These are phyloP conservation scores for Piprites chloris DNA, from an alignment of 2,113 vertebrate genomes.

Conservation along the genomic window DNA sequence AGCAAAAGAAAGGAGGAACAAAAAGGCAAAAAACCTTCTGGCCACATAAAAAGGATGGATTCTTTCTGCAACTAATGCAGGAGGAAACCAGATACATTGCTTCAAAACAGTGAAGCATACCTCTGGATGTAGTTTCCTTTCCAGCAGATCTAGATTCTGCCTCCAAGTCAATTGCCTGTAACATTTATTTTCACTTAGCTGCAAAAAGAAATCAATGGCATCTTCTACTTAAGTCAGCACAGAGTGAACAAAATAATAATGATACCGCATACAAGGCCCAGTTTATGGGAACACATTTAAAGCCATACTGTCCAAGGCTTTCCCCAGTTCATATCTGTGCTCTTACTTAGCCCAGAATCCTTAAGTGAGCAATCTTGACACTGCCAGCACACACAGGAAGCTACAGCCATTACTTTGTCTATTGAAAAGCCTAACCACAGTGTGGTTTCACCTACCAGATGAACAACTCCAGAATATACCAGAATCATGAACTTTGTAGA, in stretches of 20 bases:
- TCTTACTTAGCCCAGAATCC: not conserved
- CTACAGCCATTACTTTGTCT: not conserved
- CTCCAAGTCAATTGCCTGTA: not conserved
- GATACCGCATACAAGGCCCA: accelerated
- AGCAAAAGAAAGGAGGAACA: not conserved
- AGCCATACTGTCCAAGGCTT: not conserved
- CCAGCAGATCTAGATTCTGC: not conserved
- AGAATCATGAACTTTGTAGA: not conserved
- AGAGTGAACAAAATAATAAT: not conserved
- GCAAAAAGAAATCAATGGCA: not conserved
- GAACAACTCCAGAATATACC: not conserved
- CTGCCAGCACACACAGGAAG: not conserved
- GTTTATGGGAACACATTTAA: not conserved
- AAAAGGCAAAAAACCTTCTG: not conserved
- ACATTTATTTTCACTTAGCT: not conserved
- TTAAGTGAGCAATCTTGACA: accelerated
- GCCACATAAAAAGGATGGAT: not conserved
- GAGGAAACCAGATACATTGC: not conserved
- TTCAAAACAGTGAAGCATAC: not conserved
- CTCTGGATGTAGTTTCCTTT: not conserved
- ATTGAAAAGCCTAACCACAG: not conserved
- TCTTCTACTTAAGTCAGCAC: not conserved
- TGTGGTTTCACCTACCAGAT: not conserved
- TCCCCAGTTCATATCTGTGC: not conserved
- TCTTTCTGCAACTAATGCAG: not conserved